Evolutionary conservation across 2,888 invertebrate species (phyloP).

Genomic region (Bugula neritina): DNA sequence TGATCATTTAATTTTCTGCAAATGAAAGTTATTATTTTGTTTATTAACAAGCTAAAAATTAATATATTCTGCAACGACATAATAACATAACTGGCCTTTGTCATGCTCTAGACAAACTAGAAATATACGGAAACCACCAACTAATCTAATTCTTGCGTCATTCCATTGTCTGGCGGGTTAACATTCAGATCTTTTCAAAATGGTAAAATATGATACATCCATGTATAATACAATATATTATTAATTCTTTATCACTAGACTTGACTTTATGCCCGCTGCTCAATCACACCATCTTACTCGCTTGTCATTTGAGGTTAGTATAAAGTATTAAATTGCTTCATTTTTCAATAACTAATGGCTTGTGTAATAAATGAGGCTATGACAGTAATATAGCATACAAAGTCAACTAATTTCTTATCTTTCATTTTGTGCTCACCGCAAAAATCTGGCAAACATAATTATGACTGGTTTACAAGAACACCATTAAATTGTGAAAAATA

Average conservation of each 20-base stretch:
- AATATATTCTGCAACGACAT: background rate
- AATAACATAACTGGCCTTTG: background rate
- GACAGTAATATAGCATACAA: background rate
- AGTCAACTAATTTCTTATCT: background rate
- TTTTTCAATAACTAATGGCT: background rate
- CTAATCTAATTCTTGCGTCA: constrained; percentile 1
- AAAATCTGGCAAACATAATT: background rate
- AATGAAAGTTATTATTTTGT: too few species aligned
- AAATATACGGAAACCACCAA: background rate
- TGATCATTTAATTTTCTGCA: too few species aligned
- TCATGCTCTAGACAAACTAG: background rate
- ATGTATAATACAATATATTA: too few species aligned
- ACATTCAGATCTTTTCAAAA: too few species aligned
- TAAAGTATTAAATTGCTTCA: background rate
- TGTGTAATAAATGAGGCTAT: background rate
- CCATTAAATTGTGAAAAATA: background rate
- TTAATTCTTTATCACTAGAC: too few species aligned
- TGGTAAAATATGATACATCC: too few species aligned
- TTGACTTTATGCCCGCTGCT: too few species aligned
- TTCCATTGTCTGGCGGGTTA: constrained; percentile 14
- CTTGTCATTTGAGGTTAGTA: background rate
- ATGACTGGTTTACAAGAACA: background rate
- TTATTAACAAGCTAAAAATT: too few species aligned
- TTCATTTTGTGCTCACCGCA: background rate
- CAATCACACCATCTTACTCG: background rate